Evolutionary conservation across 2,888 invertebrate species (phyloP).

Genomic region (Acanthococcus lagerstroemiae): DNA sequence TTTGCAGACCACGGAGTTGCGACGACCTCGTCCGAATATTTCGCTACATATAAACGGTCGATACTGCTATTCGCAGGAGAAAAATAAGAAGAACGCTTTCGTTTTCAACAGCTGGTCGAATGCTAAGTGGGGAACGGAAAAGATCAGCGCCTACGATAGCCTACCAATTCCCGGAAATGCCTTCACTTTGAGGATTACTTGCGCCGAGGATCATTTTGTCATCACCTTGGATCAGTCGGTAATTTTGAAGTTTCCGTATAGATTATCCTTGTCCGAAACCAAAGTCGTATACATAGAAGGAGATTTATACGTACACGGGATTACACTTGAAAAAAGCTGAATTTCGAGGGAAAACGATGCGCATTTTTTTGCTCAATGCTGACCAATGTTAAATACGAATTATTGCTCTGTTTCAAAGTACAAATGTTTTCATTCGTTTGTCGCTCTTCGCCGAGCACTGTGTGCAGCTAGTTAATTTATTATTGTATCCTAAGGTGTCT

Average conservation of each 20-base stretch:
- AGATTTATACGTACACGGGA: slow-evolving; percentile 1
- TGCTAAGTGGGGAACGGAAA: slow-evolving; percentile 6
- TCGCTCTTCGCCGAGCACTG: no score
- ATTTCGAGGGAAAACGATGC: no score
- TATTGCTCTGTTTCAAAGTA: no score
- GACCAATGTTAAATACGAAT: no score
- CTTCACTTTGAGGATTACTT: not conserved
- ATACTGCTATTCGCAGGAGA: slow-evolving; percentile 10
- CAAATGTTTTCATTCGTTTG: no score
- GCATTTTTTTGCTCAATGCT: no score
- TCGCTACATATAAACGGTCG: slow-evolving; percentile 11
- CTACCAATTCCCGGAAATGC: slow-evolving; percentile 10
- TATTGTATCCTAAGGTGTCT: no score
- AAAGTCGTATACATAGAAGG: slow-evolving; percentile 11
- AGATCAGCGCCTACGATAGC: not conserved
- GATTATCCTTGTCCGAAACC: not conserved
- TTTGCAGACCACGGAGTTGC: slow-evolving; percentile 5
- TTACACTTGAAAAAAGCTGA: no score
- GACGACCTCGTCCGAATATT: slow-evolving; percentile 3
- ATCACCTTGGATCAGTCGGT: not conserved
- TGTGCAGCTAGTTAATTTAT: no score
- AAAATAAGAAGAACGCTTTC: slow-evolving; percentile 3
- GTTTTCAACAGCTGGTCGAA: slow-evolving; percentile 17
- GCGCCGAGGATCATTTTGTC: not conserved
- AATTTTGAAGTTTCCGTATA: not conserved